Conservation (phyloP, 2,888 invertebrate genomes). For the Ecliptopera silaceata region DNA sequence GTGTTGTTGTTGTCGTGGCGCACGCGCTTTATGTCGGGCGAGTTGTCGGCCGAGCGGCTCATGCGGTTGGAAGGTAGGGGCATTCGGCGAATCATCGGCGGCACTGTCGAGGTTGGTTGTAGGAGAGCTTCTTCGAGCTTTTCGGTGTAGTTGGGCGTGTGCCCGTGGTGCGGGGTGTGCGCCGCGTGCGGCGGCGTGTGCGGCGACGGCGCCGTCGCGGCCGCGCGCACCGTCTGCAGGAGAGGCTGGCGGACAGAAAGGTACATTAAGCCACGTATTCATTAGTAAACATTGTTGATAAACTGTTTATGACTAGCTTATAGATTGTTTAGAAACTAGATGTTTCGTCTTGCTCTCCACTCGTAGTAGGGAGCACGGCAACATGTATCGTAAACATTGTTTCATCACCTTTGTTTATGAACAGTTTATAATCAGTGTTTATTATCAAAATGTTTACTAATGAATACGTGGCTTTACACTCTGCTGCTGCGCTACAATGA, state of each 20-base stretch:
- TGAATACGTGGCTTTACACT: too few species aligned
- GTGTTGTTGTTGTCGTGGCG: constrained; percentile 85
- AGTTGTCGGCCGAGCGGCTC: constrained; percentile 85
- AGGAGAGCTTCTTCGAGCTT: constrained; percentile 75
- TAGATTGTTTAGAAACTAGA: too few species aligned
- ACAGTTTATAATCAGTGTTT: too few species aligned
- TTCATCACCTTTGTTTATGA: too few species aligned
- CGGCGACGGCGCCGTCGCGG: constrained; percentile 83
- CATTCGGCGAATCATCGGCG: constrained; percentile 86
- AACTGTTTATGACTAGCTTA: too few species aligned
- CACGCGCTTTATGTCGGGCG: constrained; percentile 84
- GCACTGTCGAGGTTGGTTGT: constrained; percentile 78
- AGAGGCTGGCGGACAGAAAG: constrained; percentile 77
- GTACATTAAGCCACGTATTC: too few species aligned
- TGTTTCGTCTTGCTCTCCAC: too few species aligned
- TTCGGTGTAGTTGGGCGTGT: constrained; percentile 67
- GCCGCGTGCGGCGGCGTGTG: constrained; percentile 79
- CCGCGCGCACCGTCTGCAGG: constrained; percentile 86
- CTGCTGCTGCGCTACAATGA: too few species aligned
- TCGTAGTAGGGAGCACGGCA: too few species aligned
- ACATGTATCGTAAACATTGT: too few species aligned
- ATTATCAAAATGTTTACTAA: too few species aligned
- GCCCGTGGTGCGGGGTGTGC: constrained; percentile 70
- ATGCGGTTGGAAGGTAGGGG: constrained; percentile 73
- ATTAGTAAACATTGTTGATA: too few species aligned